A percentile compares a stretch with the other conserved stretches of the same genome.
These are phyloP conservation scores for Scolopax rusticola DNA, from an alignment of 2,797 vertebrate genomes.

Conservation along the genomic window DNA sequence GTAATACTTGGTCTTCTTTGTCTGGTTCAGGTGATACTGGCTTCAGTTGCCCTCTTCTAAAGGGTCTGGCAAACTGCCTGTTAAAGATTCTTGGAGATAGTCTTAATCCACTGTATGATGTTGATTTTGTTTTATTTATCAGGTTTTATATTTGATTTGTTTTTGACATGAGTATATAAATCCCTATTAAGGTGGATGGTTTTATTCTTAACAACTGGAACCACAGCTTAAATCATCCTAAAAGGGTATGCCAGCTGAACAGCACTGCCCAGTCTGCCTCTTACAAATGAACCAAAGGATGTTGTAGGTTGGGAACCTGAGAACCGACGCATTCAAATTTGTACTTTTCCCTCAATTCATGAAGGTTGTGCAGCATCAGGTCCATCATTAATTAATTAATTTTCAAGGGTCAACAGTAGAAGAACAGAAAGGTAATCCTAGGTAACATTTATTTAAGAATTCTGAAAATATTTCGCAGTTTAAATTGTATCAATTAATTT, in stretches of 20 bases:
- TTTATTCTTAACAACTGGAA: background rate
- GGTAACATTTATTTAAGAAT: background rate
- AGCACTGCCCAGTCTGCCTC: background rate
- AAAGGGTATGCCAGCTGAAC: background rate
- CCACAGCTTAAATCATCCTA: background rate
- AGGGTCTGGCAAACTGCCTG: background rate
- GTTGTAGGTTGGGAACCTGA: background rate
- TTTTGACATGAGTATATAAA: background rate
- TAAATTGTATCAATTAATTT: background rate
- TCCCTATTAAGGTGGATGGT: background rate
- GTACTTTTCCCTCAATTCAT: background rate
- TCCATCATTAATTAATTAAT: background rate
- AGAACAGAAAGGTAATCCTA: background rate
- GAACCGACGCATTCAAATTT: background rate
- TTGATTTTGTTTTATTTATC: background rate
- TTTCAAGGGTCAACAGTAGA: background rate
- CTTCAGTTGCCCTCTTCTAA: background rate
- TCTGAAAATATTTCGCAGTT: background rate
- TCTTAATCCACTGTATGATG: background rate
- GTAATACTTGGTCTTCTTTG: background rate
- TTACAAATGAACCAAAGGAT: background rate
- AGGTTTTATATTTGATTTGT: background rate
- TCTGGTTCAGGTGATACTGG: background rate
- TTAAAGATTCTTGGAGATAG: background rate
- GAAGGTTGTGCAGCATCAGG: background rate